Conservation (phyloP, 37 sponge, comb jelly and placozoan species). For the Beroe forskalii region DNA sequence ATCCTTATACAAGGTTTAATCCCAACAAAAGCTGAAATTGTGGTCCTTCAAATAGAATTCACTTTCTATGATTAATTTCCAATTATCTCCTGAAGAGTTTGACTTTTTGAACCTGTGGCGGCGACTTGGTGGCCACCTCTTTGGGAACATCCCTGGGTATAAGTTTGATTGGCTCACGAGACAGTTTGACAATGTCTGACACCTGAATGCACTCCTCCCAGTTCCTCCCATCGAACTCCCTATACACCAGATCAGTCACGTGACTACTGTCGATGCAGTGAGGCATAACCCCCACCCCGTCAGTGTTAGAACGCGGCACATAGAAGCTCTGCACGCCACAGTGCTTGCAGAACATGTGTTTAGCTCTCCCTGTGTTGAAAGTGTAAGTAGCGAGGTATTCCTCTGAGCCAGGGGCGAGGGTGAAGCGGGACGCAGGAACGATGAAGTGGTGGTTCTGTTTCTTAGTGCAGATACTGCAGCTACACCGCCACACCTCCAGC, state of each 20-base stretch:
- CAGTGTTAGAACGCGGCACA: constrained; percentile 91
- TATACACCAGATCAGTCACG: constrained; percentile 63
- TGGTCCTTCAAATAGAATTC: neutral
- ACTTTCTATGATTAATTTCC: neutral
- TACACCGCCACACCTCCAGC: constrained; percentile 80
- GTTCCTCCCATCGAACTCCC: constrained; percentile 79
- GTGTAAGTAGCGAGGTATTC: constrained; percentile 79
- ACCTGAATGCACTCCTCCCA: constrained; percentile 76
- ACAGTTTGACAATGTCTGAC: neutral
- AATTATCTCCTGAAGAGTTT: neutral
- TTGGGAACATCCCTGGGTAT: no score
- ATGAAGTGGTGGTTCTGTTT: constrained; percentile 90
- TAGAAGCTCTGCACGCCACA: constrained; percentile 98
- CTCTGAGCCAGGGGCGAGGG: constrained; percentile 70
- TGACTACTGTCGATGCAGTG: constrained; percentile 81
- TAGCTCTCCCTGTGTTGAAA: constrained; percentile 87
- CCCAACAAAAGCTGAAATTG: no score
- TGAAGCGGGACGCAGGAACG: constrained; percentile 82
- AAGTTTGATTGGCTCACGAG: neutral
- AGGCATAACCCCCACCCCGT: constrained; percentile 76
- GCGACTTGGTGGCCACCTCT: neutral
- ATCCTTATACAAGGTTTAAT: no score
- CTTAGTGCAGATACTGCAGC: constrained; percentile 85
- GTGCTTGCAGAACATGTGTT: constrained; percentile 87
- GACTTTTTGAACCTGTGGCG: neutral